These are phyloP conservation scores for Eolophus roseicapilla DNA, from an alignment of 2,113 vertebrate genomes.

Conservation along the genomic window DNA sequence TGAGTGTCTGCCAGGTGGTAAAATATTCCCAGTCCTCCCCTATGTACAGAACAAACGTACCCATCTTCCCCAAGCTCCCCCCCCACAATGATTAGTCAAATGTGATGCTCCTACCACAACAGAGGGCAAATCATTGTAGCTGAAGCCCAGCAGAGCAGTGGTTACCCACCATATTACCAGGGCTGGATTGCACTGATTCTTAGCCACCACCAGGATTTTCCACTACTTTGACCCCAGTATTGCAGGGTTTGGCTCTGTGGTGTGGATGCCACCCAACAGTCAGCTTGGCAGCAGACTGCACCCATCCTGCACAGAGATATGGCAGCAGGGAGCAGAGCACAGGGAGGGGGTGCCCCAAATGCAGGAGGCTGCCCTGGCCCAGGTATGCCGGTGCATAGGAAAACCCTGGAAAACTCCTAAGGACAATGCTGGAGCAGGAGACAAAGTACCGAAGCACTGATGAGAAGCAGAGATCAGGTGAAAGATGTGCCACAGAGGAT, in stretches of 20 bases:
- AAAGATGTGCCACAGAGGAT: rapidly evolving
- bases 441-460: not conserved
- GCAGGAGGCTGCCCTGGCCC: not conserved
- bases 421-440: not conserved
- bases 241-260: not conserved
- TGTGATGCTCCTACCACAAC: not conserved
- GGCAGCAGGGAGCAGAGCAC: not conserved
- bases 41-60: not conserved
- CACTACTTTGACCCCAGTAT: not conserved
- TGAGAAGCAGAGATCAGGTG: not conserved
- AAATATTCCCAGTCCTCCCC: not conserved
- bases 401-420: not conserved
- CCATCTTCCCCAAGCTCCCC: not conserved
- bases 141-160: not conserved
- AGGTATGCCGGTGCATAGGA: rapidly evolving
- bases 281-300: not conserved
- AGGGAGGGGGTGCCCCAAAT: rapidly evolving
- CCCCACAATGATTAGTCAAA: not conserved
- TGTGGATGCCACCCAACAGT: not conserved
- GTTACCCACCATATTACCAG: not conserved
- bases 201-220: not conserved
- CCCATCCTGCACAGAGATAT: not conserved
- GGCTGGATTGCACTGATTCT: not conserved
- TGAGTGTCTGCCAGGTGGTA: not conserved
- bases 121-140: not conserved